These are phyloP conservation scores for Alosa alosa DNA, from an alignment of 2,113 vertebrate genomes.

Conservation along the genomic window DNA sequence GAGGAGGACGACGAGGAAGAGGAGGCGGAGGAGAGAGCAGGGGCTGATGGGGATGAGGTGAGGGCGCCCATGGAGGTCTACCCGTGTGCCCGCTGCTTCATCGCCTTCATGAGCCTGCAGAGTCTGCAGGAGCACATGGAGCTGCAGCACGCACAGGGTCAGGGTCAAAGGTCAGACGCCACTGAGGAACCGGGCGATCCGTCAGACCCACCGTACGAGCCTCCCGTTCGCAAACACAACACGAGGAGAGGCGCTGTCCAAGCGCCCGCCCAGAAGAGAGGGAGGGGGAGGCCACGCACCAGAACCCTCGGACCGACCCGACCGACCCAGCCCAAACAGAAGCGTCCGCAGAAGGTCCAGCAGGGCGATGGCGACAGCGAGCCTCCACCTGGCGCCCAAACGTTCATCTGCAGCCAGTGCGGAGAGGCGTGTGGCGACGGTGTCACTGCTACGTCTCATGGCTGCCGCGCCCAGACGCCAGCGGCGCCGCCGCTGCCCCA, in stretches of 20 bases:
- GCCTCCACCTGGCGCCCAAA: background rate
- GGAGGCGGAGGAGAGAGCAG: slow-evolving; percentile 8
- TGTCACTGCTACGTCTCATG: background rate
- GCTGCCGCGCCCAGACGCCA: background rate
- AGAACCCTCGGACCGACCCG: background rate
- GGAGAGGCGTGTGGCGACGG: background rate
- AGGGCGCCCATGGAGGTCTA: background rate
- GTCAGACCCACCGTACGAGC: slow-evolving; percentile 44
- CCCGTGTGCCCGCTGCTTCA: slow-evolving; percentile 38
- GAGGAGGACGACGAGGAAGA: background rate
- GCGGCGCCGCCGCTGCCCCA: background rate
- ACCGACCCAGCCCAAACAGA: background rate
- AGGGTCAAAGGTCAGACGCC: slow-evolving; percentile 32
- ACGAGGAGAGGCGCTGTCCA: background rate
- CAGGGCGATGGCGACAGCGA: background rate
- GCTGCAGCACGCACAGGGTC: slow-evolving; percentile 39
- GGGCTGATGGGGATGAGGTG: background rate
- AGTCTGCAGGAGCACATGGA: slow-evolving; percentile 40
- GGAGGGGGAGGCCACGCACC: background rate
- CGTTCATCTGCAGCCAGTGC: background rate
- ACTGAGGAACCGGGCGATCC: slow-evolving; percentile 32
- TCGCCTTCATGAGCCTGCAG: slow-evolving; percentile 38
- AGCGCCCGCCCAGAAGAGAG: background rate
- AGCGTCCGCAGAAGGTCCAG: background rate
- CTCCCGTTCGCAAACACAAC: background rate